phyloP scores from a whole-genome alignment of 2,113 vertebrate species.

The Scytalopus superciliaris region DNA sequence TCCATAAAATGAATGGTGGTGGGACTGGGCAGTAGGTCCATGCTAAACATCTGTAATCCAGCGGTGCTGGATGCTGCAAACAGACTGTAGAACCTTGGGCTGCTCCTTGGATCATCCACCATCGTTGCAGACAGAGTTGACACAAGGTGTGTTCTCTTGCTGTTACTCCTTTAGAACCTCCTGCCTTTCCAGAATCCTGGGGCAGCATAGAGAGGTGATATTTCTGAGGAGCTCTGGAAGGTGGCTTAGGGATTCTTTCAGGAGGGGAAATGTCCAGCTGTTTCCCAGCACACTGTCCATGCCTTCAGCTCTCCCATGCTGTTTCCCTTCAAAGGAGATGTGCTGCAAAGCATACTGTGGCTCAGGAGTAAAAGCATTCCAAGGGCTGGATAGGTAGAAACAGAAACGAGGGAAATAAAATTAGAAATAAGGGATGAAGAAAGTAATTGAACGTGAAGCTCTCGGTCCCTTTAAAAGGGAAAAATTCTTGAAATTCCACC shows the following conservation, averaged over 20 bases:
- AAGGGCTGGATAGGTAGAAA: not conserved
- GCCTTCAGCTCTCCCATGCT: not conserved
- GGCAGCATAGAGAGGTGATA: not conserved
- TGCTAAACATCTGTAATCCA: not conserved
- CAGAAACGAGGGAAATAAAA: not conserved
- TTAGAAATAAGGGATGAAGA: not conserved
- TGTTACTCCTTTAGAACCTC: not conserved
- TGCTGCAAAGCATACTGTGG: accelerated
- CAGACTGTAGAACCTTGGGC: not conserved
- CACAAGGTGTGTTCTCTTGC: not conserved
- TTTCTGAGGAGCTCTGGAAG: not conserved
- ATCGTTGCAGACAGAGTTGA: accelerated
- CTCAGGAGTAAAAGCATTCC: not conserved
- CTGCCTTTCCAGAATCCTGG: not conserved
- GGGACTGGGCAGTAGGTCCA: not conserved
- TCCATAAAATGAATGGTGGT: not conserved
- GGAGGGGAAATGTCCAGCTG: not conserved
- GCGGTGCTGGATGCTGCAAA: not conserved
- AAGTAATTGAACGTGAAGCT: not conserved
- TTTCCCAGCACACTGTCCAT: not conserved
- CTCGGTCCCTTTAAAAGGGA: not conserved
- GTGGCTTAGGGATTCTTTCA: not conserved
- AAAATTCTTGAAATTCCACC: not conserved
- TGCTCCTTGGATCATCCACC: not conserved
- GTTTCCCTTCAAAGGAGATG: not conserved